Conservation (phyloP, 1,140 invertebrate species). For the Psix sp. region DNA sequence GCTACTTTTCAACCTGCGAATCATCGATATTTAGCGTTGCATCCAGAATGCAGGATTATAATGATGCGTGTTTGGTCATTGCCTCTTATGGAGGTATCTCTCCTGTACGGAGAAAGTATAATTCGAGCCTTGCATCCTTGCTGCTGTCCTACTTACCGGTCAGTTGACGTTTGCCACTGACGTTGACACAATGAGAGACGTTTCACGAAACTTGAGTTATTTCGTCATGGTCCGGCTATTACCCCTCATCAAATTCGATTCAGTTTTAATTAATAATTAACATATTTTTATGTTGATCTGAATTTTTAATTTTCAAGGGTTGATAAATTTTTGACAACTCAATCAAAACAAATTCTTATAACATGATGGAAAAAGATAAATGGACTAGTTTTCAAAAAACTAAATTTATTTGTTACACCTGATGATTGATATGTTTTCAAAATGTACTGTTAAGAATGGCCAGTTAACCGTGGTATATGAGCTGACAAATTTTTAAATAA, state of each 20-base stretch:
- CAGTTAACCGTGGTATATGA: no score
- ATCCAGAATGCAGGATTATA: constrained; percentile 22
- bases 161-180: constrained; percentile 44
- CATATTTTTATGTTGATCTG: no score
- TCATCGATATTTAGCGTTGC: no score
- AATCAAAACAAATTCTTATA: no score
- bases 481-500: no score
- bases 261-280: constrained; percentile 2
- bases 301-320: neutral
- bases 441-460: no score
- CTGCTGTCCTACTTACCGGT: constrained; percentile 69
- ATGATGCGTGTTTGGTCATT: constrained; percentile 40
- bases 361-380: no score
- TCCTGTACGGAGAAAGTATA: constrained; percentile 69
- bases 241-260: constrained; percentile 16
- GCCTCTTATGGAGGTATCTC: constrained; percentile 51
- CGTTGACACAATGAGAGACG: constrained; percentile 51
- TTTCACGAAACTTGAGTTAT: constrained; percentile 37
- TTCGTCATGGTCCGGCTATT: constrained; percentile 35
- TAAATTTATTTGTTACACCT: no score
- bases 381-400: no score
- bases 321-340: no score
- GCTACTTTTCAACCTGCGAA: no score
- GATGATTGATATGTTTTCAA: no score
- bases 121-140: constrained; percentile 73